Evolutionary conservation across 2,113 vertebrate species (phyloP).

Genomic region (Protomyctophum bolini): DNA sequence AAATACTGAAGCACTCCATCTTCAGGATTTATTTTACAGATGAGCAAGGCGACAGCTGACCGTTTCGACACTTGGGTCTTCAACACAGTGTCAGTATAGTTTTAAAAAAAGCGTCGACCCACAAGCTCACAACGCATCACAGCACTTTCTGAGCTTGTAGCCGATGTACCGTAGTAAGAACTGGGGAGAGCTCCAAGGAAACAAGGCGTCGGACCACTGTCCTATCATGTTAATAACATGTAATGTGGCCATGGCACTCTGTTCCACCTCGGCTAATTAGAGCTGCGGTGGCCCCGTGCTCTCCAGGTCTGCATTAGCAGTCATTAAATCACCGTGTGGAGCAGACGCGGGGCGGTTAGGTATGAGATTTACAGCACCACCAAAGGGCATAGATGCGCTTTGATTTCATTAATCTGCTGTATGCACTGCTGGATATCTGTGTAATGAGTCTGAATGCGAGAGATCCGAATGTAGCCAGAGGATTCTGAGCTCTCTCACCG

Average conservation of each 20-base stretch:
- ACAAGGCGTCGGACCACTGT: no score
- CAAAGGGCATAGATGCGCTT: slow-evolving; percentile 60
- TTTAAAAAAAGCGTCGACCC: no score
- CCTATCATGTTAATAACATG: no score
- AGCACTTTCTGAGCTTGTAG: no score
- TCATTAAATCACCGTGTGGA: slow-evolving; percentile 55
- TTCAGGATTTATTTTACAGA: no score
- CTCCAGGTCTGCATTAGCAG: slow-evolving; percentile 55
- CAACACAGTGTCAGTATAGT: no score
- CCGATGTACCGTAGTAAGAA: no score
- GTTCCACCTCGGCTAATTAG: slow-evolving; percentile 51
- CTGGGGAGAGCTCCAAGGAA: no score
- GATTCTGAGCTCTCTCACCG: slow-evolving; percentile 5
- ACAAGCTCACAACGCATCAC: no score
- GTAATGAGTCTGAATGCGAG: slow-evolving; percentile 47
- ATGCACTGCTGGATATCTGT: slow-evolving; percentile 49
- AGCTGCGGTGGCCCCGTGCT: slow-evolving; percentile 22
- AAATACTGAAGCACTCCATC: no score
- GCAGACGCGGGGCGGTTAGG: slow-evolving; percentile 46
- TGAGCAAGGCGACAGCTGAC: no score
- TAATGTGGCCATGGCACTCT: slow-evolving; percentile 19
- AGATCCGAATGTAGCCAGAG: slow-evolving; percentile 20
- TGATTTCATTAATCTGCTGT: slow-evolving; percentile 65
- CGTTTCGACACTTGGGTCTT: no score
- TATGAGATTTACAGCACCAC: slow-evolving; percentile 52